phyloP scores from a whole-genome alignment of 2,797 vertebrate genomes.

The Acanthurus tractus region DNA sequence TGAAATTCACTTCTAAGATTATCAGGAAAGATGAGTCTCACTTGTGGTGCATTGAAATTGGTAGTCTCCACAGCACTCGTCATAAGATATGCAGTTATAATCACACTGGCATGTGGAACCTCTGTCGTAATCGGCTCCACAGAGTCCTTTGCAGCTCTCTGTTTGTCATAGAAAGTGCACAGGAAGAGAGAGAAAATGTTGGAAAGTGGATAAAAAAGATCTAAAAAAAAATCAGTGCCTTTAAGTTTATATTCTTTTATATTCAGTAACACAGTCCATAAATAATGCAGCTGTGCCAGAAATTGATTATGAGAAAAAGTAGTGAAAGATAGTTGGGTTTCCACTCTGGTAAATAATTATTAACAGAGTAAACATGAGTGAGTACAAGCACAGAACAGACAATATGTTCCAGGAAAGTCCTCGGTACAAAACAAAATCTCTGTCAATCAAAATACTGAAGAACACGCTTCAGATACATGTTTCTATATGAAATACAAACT shows the following conservation, averaged over 20 bases:
- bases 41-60: slow-evolving; percentile 89
- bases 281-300: slow-evolving; percentile 18
- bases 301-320: slow-evolving; percentile 26
- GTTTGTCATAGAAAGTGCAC: slow-evolving; percentile 58
- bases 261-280: neutral
- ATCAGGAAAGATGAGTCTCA: slow-evolving; percentile 69
- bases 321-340: slow-evolving; percentile 6
- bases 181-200: slow-evolving; percentile 18
- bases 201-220: neutral
- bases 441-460: neutral
- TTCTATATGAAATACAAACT: neutral
- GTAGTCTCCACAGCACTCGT: slow-evolving; percentile 94
- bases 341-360: slow-evolving; percentile 47
- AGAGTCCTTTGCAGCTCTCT: slow-evolving; percentile 91
- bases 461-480: neutral
- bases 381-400: slow-evolving; percentile 20
- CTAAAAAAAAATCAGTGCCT: too few species aligned
- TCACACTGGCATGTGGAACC: slow-evolving; percentile 93
- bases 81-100: slow-evolving; percentile 89
- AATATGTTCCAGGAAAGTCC: slow-evolving; percentile 4
- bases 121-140: slow-evolving; percentile 91
- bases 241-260: neutral
- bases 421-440: neutral
- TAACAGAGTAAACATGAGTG: slow-evolving; percentile 49
- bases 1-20: rapidly evolving